These are phyloP conservation scores for Umimayanthus chanpuru DNA, from an alignment of 92 coral and sea anemone species.

Conservation along the genomic window DNA sequence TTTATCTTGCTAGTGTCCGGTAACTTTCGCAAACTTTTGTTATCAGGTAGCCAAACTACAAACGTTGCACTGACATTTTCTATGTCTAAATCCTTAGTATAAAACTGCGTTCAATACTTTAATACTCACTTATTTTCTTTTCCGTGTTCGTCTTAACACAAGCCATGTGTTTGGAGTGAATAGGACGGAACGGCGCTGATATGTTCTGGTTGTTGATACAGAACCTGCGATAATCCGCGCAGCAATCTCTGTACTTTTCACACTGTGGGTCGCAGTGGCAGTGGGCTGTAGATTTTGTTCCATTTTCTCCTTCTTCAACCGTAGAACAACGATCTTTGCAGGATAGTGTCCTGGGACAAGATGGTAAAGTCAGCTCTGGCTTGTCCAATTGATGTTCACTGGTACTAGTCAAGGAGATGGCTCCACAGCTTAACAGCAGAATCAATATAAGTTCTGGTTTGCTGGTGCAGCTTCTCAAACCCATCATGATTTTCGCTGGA, in stretches of 20 bases:
- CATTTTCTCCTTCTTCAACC: constrained; percentile 44
- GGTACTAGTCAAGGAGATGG: background rate
- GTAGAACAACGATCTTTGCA: constrained; percentile 49
- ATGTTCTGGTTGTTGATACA: constrained; percentile 35
- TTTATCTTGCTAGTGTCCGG: no score
- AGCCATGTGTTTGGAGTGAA: constrained; percentile 10
- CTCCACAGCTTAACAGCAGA: constrained; percentile 3
- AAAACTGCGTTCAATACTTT: background rate
- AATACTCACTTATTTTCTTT: background rate
- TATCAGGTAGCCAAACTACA: no score
- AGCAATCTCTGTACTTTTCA: constrained; percentile 65
- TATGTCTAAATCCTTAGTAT: no score
- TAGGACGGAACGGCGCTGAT: background rate
- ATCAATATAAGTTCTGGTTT: background rate
- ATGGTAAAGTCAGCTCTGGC: background rate
- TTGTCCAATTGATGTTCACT: background rate
- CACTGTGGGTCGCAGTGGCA: constrained; percentile 83
- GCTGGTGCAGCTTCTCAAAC: background rate
- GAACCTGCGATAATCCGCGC: constrained; percentile 59
- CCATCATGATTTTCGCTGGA: background rate
- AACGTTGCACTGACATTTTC: background rate
- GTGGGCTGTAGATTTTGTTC: constrained; percentile 29
- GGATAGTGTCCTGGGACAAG: constrained; percentile 14
- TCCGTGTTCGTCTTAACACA: constrained; percentile 47
- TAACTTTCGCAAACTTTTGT: no score